Evolutionary conservation across 2,113 vertebrate species (phyloP).

Genomic region (Narcine bancroftii): DNA sequence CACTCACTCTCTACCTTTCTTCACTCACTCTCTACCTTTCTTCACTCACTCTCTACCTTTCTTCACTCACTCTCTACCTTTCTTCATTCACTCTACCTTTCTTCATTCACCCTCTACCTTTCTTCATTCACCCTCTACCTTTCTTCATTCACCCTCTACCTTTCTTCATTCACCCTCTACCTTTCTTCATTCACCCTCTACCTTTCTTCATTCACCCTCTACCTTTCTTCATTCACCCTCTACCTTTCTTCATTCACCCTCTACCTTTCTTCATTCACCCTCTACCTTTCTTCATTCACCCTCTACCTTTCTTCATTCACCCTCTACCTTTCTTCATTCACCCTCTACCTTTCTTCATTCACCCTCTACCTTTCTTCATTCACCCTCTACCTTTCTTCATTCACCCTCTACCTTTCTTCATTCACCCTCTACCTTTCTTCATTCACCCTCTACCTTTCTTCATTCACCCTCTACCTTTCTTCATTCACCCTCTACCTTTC

Average conservation of each 20-base stretch:
- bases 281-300: constrained; percentile 12
- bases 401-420: constrained; percentile 13
- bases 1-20: constrained; percentile 10
- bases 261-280: constrained; percentile 20
- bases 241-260: constrained; percentile 19
- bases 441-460: constrained; percentile 8
- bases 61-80: constrained; percentile 15
- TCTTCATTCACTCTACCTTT: constrained; percentile 12
- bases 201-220: constrained; percentile 6
- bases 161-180: constrained; percentile 8
- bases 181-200: constrained; percentile 8
- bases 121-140: constrained; percentile 6
- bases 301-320: constrained; percentile 12
- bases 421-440: constrained; percentile 12
- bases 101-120: constrained; percentile 12
- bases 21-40: constrained; percentile 22
- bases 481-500: constrained; percentile 20
- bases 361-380: constrained; percentile 12
- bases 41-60: constrained; percentile 15
- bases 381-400: constrained; percentile 12
- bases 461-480: constrained; percentile 6
- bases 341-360: constrained; percentile 12
- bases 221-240: constrained; percentile 13
- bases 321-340: constrained; percentile 12
- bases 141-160: constrained; percentile 6